Evolutionary conservation across 1,140 invertebrate species (phyloP).

Genomic region (Bombus pyrosoma): DNA sequence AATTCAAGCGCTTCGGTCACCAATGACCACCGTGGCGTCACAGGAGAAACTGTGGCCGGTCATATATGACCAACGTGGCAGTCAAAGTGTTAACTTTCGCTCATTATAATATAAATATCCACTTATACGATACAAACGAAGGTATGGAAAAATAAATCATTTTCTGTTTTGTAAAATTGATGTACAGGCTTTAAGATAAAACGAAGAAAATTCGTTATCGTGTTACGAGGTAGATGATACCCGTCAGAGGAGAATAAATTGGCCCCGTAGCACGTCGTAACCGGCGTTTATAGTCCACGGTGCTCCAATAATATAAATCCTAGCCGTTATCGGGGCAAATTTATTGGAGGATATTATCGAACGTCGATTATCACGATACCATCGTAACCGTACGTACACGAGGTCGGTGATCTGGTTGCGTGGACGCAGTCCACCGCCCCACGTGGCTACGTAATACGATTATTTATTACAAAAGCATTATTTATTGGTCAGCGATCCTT

Average conservation of each 20-base stretch:
- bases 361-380: constrained; percentile 74
- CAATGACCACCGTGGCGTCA: no score
- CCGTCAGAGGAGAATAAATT: constrained; percentile 62
- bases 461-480: constrained; percentile 73
- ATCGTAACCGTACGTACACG: constrained; percentile 67
- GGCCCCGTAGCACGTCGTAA: constrained; percentile 63
- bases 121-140: neutral
- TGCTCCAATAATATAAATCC: constrained; percentile 75
- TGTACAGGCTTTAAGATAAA: neutral
- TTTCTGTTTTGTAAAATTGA: no score
- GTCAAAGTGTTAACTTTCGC: neutral
- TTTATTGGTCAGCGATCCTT: constrained; percentile 63
- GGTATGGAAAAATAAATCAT: neutral
- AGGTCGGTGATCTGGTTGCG: constrained; percentile 47
- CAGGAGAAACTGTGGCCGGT: no score
- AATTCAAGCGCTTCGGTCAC: no score
- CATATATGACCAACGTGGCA: no score
- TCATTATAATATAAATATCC: neutral
- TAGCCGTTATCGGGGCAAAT: constrained; percentile 72
- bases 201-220: constrained; percentile 22
- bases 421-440: constrained; percentile 49
- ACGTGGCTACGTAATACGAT: constrained; percentile 66
- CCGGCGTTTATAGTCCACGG: constrained; percentile 59
- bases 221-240: constrained; percentile 26
- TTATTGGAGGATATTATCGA: constrained; percentile 77